Conservation (phyloP, 2,113 vertebrate genomes). For the Mustelus asterias region DNA sequence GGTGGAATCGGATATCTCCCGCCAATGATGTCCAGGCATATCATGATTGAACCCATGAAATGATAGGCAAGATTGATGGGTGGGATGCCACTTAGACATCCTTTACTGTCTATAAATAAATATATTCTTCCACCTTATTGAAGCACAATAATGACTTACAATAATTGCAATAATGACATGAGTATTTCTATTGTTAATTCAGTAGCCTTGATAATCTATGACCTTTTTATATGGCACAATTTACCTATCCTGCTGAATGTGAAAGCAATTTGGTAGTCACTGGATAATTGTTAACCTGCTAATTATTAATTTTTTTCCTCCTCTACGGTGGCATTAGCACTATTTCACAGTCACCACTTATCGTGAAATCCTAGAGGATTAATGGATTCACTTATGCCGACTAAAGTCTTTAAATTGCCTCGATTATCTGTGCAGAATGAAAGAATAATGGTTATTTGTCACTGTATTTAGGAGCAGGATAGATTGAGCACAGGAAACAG, state of each 20-base stretch:
- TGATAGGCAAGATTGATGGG: conserved; percentile 18
- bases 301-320: conserved; percentile 94
- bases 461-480: conserved; percentile 82
- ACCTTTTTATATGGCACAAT: conserved; percentile 79
- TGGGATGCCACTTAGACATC: not conserved
- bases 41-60: conserved; percentile 15
- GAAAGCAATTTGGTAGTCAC: conserved; percentile 67
- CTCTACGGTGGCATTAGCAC: conserved; percentile 90
- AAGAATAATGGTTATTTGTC: conserved; percentile 99
- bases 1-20: not conserved
- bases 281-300: conserved; percentile 89
- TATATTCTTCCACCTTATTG: conserved; percentile 20
- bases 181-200: conserved; percentile 37
- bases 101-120: conserved; percentile 27
- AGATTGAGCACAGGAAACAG: conserved; percentile 77
- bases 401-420: conserved; percentile 98
- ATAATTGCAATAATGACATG: conserved; percentile 34
- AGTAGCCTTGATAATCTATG: conserved; percentile 59
- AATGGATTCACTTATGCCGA: conserved; percentile 98
- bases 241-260: conserved; percentile 78
- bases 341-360: conserved; percentile 96
- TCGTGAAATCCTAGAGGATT: conserved; percentile 95
- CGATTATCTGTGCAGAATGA: conserved; percentile 94
- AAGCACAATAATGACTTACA: conserved; percentile 36
- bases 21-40: not conserved